Evolutionary conservation across 64 coral and sea anemone species (phyloP).

Genomic region (Catalaphyllia jardinei): DNA sequence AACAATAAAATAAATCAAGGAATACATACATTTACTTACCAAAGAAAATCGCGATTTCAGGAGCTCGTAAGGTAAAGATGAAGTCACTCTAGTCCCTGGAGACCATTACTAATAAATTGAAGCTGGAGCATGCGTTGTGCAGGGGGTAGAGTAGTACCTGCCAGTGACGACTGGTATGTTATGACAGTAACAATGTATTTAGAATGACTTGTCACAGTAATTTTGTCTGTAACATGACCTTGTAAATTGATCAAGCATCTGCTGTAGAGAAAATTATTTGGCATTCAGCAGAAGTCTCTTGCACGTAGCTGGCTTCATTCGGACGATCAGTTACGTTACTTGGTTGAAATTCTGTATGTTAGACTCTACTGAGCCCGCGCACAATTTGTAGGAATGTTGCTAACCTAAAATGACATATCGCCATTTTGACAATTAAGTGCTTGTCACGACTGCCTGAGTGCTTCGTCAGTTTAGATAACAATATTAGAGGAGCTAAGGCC

Average conservation of each 20-base stretch:
- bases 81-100: constrained; percentile 24
- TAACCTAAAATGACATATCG: no score
- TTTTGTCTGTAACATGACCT: neutral
- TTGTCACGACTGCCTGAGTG: no score
- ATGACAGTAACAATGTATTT: constrained; percentile 28
- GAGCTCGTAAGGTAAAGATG: neutral
- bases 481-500: no score
- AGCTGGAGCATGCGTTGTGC: neutral
- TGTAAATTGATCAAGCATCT: neutral
- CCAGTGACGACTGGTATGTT: constrained; percentile 8
- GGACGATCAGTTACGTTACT: no score
- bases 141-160: neutral
- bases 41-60: neutral
- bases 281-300: neutral
- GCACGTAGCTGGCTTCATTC: neutral
- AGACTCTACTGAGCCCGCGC: no score
- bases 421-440: no score
- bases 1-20: neutral
- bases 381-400: no score
- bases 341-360: no score
- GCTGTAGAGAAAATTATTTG: neutral
- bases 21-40: neutral
- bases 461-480: no score
- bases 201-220: neutral
- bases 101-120: constrained; percentile 34